phyloP scores from a whole-genome alignment of 2,797 vertebrate species.

The Rhinophrynus dorsalis region DNA sequence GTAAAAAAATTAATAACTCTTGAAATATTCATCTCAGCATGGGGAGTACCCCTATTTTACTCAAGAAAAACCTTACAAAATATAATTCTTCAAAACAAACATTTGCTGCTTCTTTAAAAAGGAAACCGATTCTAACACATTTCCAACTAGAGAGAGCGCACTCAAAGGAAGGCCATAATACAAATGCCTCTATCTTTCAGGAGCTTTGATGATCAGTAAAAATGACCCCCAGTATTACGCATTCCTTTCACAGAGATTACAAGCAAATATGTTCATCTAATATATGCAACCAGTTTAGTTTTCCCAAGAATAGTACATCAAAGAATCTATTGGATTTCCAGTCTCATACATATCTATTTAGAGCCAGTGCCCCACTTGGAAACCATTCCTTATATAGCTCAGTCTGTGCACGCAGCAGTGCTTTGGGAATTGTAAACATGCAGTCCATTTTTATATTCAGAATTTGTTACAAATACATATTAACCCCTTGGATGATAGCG shows the following conservation, averaged over 20 bases:
- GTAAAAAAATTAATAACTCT: too few relatives aligned
- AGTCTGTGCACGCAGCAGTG: neutral
- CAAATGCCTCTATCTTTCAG: too few relatives aligned
- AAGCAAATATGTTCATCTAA: neutral
- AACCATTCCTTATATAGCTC: neutral
- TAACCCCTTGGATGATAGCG: neutral
- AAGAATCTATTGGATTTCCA: slow-evolving; percentile 5
- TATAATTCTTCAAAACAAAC: too few relatives aligned
- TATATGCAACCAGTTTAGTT: neutral
- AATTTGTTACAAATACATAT: neutral
- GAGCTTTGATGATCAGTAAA: too few relatives aligned
- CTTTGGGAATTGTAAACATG: too few relatives aligned
- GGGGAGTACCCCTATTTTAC: too few relatives aligned
- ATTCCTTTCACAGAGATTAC: neutral
- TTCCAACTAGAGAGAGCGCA: too few relatives aligned
- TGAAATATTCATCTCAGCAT: too few relatives aligned
- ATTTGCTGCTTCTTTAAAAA: too few relatives aligned
- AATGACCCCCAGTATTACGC: neutral
- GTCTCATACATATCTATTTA: slow-evolving; percentile 1
- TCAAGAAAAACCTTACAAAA: too few relatives aligned
- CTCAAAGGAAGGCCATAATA: too few relatives aligned
- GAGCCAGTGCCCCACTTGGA: neutral
- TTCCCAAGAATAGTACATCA: neutral
- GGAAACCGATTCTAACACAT: too few relatives aligned
- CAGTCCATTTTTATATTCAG: neutral